phyloP scores from a whole-genome alignment of 2,113 vertebrate genomes.

The Eubucco bourcierii region DNA sequence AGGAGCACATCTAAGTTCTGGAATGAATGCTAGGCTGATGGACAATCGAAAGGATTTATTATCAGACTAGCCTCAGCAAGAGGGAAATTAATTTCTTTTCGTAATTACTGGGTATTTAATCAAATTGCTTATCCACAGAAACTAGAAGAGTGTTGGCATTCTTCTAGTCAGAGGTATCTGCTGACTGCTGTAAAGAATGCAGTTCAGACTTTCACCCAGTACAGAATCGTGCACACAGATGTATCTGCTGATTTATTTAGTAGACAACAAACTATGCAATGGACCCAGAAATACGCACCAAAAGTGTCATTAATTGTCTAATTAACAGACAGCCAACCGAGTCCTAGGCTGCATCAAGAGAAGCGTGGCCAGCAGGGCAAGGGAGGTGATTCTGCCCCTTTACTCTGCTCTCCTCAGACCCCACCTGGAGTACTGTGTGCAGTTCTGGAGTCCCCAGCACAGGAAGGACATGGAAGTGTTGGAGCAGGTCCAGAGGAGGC shows the following conservation, averaged over 20 bases:
- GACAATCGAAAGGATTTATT: conserved; percentile 35
- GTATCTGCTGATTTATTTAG: neutral
- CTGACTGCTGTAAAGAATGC: neutral
- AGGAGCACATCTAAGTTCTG: neutral
- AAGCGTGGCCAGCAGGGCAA: too few species aligned
- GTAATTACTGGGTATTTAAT: conserved; percentile 36
- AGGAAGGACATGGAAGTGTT: too few species aligned
- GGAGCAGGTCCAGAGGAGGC: too few species aligned
- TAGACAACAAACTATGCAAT: neutral
- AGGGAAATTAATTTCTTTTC: neutral
- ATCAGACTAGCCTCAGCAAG: conserved; percentile 1
- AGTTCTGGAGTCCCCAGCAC: too few species aligned
- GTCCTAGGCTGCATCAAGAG: too few species aligned
- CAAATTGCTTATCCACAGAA: conserved; percentile 6
- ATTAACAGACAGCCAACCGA: too few species aligned
- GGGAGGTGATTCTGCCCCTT: too few species aligned
- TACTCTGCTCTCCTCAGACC: too few species aligned
- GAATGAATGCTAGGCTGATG: neutral
- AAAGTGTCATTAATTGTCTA: neutral
- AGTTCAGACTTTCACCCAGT: neutral
- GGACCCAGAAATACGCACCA: neutral
- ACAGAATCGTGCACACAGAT: neutral
- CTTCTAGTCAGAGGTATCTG: neutral
- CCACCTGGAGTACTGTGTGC: too few species aligned
- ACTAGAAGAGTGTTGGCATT: neutral